A percentile compares a stretch with the other conserved stretches of the same genome.
phyloP scores from a whole-genome alignment of 2,797 vertebrate species.

The Pangasius sanitwongsei region DNA sequence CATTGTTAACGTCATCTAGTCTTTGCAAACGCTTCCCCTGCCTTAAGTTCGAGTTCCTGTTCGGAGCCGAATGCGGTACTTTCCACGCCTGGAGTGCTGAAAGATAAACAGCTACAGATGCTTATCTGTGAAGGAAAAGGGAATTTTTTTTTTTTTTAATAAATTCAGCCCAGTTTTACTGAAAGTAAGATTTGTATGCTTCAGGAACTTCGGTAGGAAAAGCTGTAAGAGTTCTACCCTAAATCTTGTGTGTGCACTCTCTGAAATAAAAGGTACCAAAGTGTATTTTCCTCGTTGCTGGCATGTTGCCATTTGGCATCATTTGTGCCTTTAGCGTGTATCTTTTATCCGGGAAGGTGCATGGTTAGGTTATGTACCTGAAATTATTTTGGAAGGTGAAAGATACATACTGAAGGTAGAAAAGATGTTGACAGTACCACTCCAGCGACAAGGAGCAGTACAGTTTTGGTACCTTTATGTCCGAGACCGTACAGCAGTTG shows the following conservation, averaged over 20 bases:
- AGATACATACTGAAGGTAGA: background rate
- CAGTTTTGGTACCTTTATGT: background rate
- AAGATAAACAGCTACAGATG: slow-evolving; percentile 21
- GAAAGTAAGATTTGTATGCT: background rate
- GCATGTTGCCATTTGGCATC: background rate
- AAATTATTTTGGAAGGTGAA: background rate
- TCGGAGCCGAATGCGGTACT: slow-evolving; percentile 47
- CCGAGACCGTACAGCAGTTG: background rate
- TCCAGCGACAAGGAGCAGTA: background rate
- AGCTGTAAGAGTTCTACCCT: background rate
- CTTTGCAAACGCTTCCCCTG: slow-evolving; percentile 37
- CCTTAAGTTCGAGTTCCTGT: slow-evolving; percentile 47
- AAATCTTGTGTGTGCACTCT: background rate
- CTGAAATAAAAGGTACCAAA: background rate
- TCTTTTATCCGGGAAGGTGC: background rate
- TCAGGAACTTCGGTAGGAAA: background rate
- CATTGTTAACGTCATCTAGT: slow-evolving; percentile 20
- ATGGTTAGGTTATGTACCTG: background rate
- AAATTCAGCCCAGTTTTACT: background rate
- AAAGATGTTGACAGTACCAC: background rate
- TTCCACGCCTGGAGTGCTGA: slow-evolving; percentile 42
- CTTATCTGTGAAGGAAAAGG: slow-evolving; percentile 10
- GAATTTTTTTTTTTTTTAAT: background rate
- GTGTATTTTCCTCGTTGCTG: background rate
- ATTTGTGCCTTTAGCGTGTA: background rate